Conservation (phyloP, 2,888 invertebrate genomes). For the Seladonia tumulorum region DNA sequence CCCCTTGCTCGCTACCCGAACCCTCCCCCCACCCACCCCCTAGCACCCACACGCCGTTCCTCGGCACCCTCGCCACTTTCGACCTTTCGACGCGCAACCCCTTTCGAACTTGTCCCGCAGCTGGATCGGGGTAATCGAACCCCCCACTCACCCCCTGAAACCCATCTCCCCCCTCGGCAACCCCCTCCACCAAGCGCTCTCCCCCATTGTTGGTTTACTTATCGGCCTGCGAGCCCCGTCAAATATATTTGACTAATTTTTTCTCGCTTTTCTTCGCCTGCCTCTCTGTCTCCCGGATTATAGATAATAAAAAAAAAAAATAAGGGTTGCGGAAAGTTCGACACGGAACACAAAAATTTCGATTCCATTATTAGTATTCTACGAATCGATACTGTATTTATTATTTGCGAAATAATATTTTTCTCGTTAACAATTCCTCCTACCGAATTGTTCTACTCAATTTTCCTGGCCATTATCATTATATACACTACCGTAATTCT, state of each 20-base stretch:
- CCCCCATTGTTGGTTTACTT: slow-evolving; percentile 20
- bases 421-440: not conserved
- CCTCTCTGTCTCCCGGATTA: not conserved
- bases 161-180: not conserved
- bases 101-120: slow-evolving; percentile 59
- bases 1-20: slow-evolving; percentile 42
- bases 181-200: not conserved
- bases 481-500: too few relatives aligned
- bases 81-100: slow-evolving; percentile 65
- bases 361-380: not conserved
- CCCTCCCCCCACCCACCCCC: slow-evolving; percentile 37
- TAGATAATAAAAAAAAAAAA: not conserved
- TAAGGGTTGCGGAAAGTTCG: too few relatives aligned
- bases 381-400: not conserved
- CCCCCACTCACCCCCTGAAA: slow-evolving; percentile 7
- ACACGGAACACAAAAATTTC: not conserved
- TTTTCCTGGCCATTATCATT: too few relatives aligned
- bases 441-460: too few relatives aligned
- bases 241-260: slow-evolving; percentile 20
- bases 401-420: not conserved
- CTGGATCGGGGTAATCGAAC: slow-evolving; percentile 50
- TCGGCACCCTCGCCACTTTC: slow-evolving; percentile 58
- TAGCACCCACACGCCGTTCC: too few relatives aligned
- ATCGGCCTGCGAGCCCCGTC: not conserved
- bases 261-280: too few relatives aligned